Percentiles rank a stretch among this genome's conserved stretches.
Conservation (phyloP, 1,140 invertebrate species). For the Apis laboriosa region DNA sequence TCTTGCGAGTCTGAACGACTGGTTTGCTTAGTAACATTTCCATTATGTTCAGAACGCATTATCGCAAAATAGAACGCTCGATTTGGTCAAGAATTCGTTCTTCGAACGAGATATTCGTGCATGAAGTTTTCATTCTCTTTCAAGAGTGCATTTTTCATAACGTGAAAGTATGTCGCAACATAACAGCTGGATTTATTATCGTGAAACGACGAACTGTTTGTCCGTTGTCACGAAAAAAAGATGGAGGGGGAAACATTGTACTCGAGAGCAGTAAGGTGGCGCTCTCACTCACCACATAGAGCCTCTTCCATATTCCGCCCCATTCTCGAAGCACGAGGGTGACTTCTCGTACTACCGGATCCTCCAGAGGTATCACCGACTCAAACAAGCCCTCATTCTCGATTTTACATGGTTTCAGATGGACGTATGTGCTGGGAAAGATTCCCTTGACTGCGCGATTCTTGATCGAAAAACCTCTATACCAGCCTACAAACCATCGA, state of each 20-base stretch:
- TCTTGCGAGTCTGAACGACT: too few species aligned
- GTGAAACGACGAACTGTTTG: constrained; percentile 7
- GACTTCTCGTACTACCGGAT: constrained; percentile 94
- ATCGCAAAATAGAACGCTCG: background rate
- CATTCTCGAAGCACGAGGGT: constrained; percentile 95
- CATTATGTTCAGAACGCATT: background rate
- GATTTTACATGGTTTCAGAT: constrained; percentile 89
- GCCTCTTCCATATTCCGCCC: constrained; percentile 94
- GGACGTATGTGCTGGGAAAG: constrained; percentile 90
- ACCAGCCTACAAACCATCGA: constrained; percentile 87
- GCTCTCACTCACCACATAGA: constrained; percentile 89
- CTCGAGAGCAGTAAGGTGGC: background rate
- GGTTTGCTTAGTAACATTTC: background rate
- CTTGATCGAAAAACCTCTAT: constrained; percentile 90
- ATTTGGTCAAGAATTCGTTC: background rate
- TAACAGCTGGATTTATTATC: background rate
- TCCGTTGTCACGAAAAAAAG: background rate
- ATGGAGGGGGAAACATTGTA: background rate
- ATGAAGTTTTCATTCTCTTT: background rate
- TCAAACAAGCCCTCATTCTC: constrained; percentile 88
- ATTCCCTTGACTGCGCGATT: constrained; percentile 92
- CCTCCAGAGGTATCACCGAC: constrained; percentile 88
- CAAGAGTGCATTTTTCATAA: background rate
- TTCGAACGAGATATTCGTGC: too few species aligned
- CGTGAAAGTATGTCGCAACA: background rate